These are phyloP conservation scores for Protomyctophum bolini DNA, from an alignment of 2,113 vertebrate genomes.

Conservation along the genomic window DNA sequence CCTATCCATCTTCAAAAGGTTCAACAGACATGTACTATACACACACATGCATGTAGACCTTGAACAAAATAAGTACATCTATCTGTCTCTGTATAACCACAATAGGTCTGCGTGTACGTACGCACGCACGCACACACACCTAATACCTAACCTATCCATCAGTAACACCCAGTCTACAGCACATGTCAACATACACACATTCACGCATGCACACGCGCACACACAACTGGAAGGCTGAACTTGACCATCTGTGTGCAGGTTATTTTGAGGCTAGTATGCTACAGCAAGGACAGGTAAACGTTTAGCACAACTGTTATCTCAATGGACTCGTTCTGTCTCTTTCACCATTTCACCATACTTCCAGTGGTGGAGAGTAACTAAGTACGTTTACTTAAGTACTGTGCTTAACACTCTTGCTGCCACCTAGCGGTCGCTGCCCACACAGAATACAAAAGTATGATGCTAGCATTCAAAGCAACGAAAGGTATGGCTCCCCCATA, in stretches of 20 bases:
- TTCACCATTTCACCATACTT: constrained; percentile 7
- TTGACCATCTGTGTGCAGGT: constrained; percentile 46
- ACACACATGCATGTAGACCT: not conserved
- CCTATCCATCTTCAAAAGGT: not conserved
- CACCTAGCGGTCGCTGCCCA: too few relatives aligned
- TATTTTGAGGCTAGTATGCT: constrained; percentile 29
- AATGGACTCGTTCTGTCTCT: constrained; percentile 18
- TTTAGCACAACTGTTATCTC: constrained; percentile 45
- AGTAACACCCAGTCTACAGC: constrained; percentile 1
- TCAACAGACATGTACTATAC: not conserved
- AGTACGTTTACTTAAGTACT: too few relatives aligned
- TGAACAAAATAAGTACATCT: not conserved
- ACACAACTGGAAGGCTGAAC: constrained; percentile 14
- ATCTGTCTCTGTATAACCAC: not conserved
- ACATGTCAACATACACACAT: not conserved
- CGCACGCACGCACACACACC: constrained; percentile 6
- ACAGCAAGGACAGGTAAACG: constrained; percentile 36
- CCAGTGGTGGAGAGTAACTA: not conserved
- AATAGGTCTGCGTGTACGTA: not conserved
- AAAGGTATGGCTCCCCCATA: too few relatives aligned
- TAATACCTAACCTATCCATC: constrained; percentile 15
- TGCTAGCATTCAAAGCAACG: too few relatives aligned
- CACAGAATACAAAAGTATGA: too few relatives aligned
- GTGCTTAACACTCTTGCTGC: too few relatives aligned
- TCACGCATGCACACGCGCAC: constrained; percentile 1